phyloP scores from a whole-genome alignment of 2,113 vertebrate species.

The Balaeniceps rex region DNA sequence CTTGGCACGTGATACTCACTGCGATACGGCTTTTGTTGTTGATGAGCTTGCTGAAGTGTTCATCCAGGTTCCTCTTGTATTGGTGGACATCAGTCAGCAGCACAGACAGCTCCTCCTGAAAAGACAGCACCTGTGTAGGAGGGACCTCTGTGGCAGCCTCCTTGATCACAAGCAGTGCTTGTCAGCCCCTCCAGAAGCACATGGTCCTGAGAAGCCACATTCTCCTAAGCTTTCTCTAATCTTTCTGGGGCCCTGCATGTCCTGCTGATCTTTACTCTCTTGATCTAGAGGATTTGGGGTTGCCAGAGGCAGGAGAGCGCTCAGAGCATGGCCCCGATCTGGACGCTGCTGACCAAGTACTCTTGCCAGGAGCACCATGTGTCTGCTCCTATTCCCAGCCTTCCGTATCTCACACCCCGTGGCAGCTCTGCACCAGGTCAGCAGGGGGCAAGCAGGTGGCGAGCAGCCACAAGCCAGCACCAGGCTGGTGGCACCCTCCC shows the following conservation, averaged over 20 bases:
- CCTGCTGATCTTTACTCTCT: background rate
- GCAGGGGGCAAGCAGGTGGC: fast-evolving
- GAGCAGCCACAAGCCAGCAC: background rate
- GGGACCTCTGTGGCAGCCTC: background rate
- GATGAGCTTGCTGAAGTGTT: constrained; percentile 78
- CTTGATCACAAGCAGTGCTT: background rate
- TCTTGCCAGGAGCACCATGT: background rate
- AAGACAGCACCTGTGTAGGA: background rate
- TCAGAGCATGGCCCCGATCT: background rate
- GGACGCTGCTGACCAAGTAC: background rate
- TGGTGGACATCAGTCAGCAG: constrained; percentile 73
- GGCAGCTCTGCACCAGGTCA: fast-evolving
- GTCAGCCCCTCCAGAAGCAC: background rate
- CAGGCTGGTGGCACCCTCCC: background rate
- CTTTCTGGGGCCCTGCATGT: background rate
- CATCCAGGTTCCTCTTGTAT: constrained; percentile 73
- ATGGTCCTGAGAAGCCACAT: background rate
- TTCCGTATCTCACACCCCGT: fast-evolving
- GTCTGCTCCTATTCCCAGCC: background rate
- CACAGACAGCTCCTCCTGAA: constrained; percentile 80
- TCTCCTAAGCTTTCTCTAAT: background rate
- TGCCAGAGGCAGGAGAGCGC: background rate
- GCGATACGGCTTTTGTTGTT: constrained; percentile 83
- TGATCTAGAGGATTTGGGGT: background rate
- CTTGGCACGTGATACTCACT: constrained; percentile 59